Percentiles rank a stretch among this genome's conserved stretches.
Conservation (phyloP, 2,797 vertebrate genomes). For the Brachymystax lenok region DNA sequence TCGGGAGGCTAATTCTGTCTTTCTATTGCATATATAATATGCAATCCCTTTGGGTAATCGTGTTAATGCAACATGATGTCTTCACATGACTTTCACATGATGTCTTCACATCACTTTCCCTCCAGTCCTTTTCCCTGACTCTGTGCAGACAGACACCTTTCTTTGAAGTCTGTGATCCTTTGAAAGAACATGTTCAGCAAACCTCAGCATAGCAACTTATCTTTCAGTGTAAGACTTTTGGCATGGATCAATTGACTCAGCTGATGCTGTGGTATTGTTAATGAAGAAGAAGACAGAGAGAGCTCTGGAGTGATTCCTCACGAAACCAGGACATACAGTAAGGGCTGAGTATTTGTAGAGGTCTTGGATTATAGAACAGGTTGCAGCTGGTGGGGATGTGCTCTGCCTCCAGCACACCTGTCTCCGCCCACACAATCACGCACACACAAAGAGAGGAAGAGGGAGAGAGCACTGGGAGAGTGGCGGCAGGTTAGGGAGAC, state of each 20-base stretch:
- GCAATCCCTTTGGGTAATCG: conserved; percentile 46
- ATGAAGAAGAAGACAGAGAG: conserved; percentile 17
- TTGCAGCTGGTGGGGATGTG: no score
- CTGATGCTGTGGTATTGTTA: conserved; percentile 17
- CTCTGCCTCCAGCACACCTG: no score
- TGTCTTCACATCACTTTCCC: conserved; percentile 50
- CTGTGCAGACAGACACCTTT: conserved; percentile 38
- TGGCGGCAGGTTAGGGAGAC: no score
- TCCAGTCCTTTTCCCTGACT: conserved; percentile 47
- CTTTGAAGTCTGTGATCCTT: conserved; percentile 43
- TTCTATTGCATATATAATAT: conserved; percentile 1
- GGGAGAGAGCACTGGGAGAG: no score
- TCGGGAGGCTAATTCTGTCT: conserved; percentile 15
- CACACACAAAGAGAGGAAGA: no score
- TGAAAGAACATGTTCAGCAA: conserved; percentile 17
- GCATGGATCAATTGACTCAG: neutral
- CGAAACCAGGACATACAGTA: no score
- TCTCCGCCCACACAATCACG: no score
- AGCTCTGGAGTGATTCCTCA: no score
- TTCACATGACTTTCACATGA: conserved; percentile 32
- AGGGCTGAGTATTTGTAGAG: no score
- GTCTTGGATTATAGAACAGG: no score
- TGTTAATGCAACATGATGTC: conserved; percentile 47
- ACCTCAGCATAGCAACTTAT: neutral
- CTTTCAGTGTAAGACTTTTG: neutral